These are phyloP conservation scores for Microtus ochrogaster DNA, from an alignment of 2,113 vertebrate genomes.

Conservation along the genomic window DNA sequence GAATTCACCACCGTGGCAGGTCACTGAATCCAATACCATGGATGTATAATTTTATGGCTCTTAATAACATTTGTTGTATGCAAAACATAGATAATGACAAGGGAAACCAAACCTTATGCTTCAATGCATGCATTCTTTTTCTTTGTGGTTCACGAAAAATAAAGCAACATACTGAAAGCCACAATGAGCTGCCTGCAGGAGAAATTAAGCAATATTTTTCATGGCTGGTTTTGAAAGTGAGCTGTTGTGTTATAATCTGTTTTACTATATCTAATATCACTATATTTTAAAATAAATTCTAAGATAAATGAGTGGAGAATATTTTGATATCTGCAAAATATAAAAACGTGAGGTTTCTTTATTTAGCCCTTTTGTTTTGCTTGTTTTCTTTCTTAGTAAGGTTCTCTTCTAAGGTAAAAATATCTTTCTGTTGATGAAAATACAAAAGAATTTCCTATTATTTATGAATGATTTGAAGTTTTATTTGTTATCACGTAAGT, in stretches of 20 bases:
- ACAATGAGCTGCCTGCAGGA: neutral
- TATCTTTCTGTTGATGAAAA: conserved; percentile 7
- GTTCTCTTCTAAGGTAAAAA: neutral
- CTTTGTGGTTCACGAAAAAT: conserved; percentile 29
- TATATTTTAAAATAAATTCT: neutral
- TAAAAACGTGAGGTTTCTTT: neutral
- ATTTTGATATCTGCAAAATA: neutral
- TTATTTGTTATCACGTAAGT: neutral
- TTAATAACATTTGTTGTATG: conserved; percentile 65
- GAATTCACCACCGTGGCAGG: conserved; percentile 28
- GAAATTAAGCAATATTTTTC: conserved; percentile 49
- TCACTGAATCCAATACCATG: conserved; percentile 60
- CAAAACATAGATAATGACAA: conserved; percentile 67
- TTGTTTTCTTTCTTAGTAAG: neutral
- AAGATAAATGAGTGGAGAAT: neutral
- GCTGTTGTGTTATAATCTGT: neutral
- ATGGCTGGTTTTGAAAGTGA: conserved; percentile 1
- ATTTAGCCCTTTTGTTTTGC: neutral
- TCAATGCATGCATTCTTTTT: neutral
- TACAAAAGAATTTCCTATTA: neutral
- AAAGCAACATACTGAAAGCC: conserved; percentile 25
- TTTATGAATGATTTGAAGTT: neutral
- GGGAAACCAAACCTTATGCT: conserved; percentile 51
- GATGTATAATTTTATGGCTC: conserved; percentile 71
- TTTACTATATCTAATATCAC: neutral